phyloP scores from a whole-genome alignment of 2,888 invertebrate genomes.

The Sipha maydis region DNA sequence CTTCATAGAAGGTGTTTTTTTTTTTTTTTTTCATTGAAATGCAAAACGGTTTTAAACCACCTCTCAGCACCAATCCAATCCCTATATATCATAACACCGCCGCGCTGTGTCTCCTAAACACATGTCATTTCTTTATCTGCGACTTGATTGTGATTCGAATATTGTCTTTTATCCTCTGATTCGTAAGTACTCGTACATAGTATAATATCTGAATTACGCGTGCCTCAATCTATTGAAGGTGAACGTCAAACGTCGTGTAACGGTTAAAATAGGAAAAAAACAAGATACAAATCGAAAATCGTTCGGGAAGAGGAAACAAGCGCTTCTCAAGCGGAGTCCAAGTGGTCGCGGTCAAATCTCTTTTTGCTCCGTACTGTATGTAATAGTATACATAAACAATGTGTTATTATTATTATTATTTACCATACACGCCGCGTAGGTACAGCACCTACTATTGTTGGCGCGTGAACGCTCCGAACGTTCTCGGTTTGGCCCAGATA shows the following conservation, averaged over 20 bases:
- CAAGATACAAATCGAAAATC: not conserved
- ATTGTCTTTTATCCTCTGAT: no score
- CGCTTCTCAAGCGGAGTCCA: not conserved
- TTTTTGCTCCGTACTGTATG: not conserved
- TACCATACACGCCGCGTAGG: not conserved
- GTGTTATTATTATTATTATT: not conserved
- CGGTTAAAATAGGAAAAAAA: not conserved
- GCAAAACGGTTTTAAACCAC: no score
- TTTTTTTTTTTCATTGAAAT: no score
- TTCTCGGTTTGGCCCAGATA: constrained; percentile 50
- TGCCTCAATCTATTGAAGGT: no score
- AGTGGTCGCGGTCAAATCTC: not conserved
- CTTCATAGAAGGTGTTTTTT: no score
- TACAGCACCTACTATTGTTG: not conserved
- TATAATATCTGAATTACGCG: no score
- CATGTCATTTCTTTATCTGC: no score
- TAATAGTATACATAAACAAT: not conserved
- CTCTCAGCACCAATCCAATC: no score
- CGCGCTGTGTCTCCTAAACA: no score
- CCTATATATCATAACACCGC: no score
- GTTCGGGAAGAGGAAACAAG: not conserved
- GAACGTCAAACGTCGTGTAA: not conserved
- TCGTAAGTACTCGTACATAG: no score
- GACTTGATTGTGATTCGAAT: no score
- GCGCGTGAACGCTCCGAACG: not conserved